Evolutionary conservation across 2,888 invertebrate species (phyloP).

Genomic region (Gryllus longicercus): DNA sequence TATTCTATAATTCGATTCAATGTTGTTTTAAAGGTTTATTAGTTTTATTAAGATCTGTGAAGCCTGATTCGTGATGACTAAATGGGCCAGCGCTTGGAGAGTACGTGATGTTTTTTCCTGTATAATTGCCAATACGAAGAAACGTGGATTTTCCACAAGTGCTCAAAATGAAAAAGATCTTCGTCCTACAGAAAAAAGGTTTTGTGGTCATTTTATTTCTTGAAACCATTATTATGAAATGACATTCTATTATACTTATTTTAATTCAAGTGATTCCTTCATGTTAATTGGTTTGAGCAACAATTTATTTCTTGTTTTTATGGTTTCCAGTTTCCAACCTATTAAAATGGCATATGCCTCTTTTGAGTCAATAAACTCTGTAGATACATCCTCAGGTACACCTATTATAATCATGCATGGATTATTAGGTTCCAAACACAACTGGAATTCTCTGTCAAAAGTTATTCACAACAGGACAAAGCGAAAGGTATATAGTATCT

Average conservation of each 20-base stretch:
- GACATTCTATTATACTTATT: too few species aligned
- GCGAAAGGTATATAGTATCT: constrained; percentile 53
- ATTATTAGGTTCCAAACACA: constrained; percentile 78
- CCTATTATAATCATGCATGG: constrained; percentile 87
- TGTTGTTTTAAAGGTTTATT: background rate
- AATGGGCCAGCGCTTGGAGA: background rate
- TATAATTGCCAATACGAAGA: background rate
- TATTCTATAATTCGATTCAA: background rate
- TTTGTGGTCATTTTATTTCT: background rate
- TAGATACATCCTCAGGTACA: constrained; percentile 43
- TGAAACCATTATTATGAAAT: background rate
- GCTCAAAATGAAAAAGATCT: background rate
- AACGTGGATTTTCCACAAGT: background rate
- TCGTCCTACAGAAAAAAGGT: background rate
- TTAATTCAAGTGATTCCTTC: too few species aligned
- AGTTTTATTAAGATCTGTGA: background rate
- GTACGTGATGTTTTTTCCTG: constrained; percentile 1
- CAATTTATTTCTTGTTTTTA: background rate
- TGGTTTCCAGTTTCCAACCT: constrained; percentile 43
- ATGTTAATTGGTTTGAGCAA: background rate
- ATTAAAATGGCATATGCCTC: constrained; percentile 65
- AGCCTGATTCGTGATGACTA: background rate
- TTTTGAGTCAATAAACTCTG: constrained; percentile 56
- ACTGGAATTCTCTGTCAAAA: constrained; percentile 81
- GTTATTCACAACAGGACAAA: constrained; percentile 59